Evolutionary conservation across 1,140 invertebrate species (phyloP).

Genomic region (Drosophila asahinai): DNA sequence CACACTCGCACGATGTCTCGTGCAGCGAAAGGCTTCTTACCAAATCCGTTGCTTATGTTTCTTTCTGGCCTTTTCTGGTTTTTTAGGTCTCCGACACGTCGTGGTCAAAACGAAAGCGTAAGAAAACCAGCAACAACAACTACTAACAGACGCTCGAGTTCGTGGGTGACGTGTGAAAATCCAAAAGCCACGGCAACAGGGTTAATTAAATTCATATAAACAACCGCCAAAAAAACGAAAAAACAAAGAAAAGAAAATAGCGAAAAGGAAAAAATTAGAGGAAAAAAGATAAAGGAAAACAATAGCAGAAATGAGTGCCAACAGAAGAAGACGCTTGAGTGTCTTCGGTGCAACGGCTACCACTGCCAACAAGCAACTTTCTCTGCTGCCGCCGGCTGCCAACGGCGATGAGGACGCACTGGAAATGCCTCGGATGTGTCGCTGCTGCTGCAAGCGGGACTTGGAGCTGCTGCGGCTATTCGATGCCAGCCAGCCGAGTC

Average conservation of each 20-base stretch:
- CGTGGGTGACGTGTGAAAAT: slow-evolving; percentile 54
- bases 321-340: slow-evolving; percentile 42
- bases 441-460: slow-evolving; percentile 67
- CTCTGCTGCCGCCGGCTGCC: slow-evolving; percentile 27
- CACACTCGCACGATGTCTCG: slow-evolving; percentile 5
- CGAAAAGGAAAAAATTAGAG: slow-evolving; percentile 7
- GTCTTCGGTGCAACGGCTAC: slow-evolving; percentile 4
- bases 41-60: slow-evolving; percentile 49
- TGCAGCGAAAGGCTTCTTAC: slow-evolving; percentile 44
- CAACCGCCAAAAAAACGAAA: slow-evolving; percentile 20
- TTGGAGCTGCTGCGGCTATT: slow-evolving; percentile 65
- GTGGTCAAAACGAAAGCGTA: slow-evolving; percentile 72
- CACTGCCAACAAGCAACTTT: slow-evolving; percentile 38
- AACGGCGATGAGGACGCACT: slow-evolving; percentile 15
- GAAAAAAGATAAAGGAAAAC: slow-evolving; percentile 15
- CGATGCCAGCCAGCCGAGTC: slow-evolving; percentile 40
- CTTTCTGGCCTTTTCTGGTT: slow-evolving; percentile 62
- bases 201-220: slow-evolving; percentile 34
- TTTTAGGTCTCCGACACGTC: slow-evolving; percentile 53
- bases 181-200: slow-evolving; percentile 29
- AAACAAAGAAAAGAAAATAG: slow-evolving; percentile 22
- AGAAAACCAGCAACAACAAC: slow-evolving; percentile 16
- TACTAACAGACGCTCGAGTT: slow-evolving; percentile 32
- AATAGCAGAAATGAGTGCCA: slow-evolving; percentile 64
- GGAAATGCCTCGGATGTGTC: slow-evolving; percentile 65